Base-by-base conservation (phyloP, 2,888 invertebrate species). In the Ditula angustiorana region DNA sequence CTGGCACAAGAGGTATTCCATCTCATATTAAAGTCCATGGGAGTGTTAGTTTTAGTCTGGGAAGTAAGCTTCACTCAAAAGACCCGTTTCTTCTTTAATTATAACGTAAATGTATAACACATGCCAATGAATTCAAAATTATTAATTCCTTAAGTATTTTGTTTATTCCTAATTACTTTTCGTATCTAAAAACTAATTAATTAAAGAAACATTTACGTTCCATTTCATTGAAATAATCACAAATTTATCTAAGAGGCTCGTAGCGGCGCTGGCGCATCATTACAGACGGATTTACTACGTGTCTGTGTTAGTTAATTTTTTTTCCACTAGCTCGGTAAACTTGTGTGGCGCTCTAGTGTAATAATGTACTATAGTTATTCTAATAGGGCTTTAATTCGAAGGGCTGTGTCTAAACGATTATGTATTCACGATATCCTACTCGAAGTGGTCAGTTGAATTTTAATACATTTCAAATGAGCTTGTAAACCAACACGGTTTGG, bases 371-470 rank as follows among this genome's bases (percentile, higher is more conserved):
- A 68, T 69, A 70, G 66, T 73, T 74, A 74, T 72, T 70, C 75
- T 76, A 79, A 69, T 65, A 68, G 71, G 72, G 72, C 68, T 76
- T 79, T 76, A 80, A 85, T 81, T 81, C 80, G 72, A 72, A 76
- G 75, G 57, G 68, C 75, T 76, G 77, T 76, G 79, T 78, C 81
- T 81, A 78, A 80, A 76, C 81, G 76, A 81, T 83, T 80, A 84
- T 70, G 74, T 81, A 78, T 81, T 80, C 80, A 71, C 67, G 77
- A 81, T 84, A 82, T 75, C 76, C 65, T 68, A 62, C 68, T 70
- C 73, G 74, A 77, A 75, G 72, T 69, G 74, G 72, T 69, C 66
- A 67, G 61, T 71, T 76, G 76, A 76, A 82, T 82, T 72, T 78
- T 77, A 80, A 83, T 83, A 81, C 81, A 41, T 50, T 52, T 60